These are phyloP conservation scores for Drosophila ezoana DNA, from an alignment of 2,888 invertebrate species.

Conservation along the genomic window DNA sequence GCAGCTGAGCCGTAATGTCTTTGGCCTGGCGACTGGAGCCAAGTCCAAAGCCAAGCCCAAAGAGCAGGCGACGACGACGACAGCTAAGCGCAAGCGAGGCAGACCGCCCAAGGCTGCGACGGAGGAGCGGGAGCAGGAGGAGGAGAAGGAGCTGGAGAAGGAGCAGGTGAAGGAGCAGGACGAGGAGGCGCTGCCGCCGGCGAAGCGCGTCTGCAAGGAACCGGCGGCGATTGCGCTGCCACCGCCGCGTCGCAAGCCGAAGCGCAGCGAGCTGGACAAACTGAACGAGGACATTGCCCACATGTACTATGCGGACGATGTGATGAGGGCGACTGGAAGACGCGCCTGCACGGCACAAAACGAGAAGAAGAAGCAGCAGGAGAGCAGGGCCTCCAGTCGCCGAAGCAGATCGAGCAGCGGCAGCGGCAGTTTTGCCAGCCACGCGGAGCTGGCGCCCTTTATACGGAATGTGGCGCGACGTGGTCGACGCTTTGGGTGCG, in stretches of 20 bases:
- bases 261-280: slow-evolving; percentile 87
- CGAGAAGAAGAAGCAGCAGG: slow-evolving; percentile 16
- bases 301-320: slow-evolving; percentile 87
- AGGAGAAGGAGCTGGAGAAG: not conserved
- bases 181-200: not conserved
- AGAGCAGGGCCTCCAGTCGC: slow-evolving; percentile 58
- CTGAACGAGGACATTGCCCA: slow-evolving; percentile 88
- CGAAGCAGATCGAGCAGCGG: slow-evolving; percentile 41
- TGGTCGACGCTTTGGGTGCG: slow-evolving; percentile 13
- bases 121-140: no score
- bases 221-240: not conserved
- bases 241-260: slow-evolving; percentile 67
- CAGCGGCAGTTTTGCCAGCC: not conserved
- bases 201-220: not conserved
- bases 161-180: not conserved
- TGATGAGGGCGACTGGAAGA: slow-evolving; percentile 87
- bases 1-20: slow-evolving; percentile 49
- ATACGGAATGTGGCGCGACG: slow-evolving; percentile 55
- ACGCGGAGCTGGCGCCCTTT: slow-evolving; percentile 6
- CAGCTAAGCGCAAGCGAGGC: slow-evolving; percentile 42
- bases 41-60: not conserved
- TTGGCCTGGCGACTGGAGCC: slow-evolving; percentile 28
- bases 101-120: not conserved
- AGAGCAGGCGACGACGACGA: not conserved
- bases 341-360: slow-evolving; percentile 86